Conservation (phyloP, 2,797 vertebrate species). For the Sebastiscus albofasciatus region DNA sequence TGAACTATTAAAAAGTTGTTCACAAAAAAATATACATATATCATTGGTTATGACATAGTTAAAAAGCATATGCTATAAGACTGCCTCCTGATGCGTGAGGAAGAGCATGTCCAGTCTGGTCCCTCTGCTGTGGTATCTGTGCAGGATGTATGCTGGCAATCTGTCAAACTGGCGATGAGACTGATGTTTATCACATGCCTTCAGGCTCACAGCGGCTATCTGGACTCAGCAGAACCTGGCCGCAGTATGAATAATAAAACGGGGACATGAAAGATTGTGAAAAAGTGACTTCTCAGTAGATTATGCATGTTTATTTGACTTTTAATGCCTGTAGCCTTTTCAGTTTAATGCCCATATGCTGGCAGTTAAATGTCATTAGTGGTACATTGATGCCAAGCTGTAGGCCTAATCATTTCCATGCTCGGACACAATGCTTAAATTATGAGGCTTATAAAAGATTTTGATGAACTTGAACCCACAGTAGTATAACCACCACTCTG, state of each 20-base stretch:
- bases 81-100: slow-evolving; percentile 23
- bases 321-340: slow-evolving; percentile 11
- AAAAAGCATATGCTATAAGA: neutral
- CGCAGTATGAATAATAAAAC: slow-evolving; percentile 10
- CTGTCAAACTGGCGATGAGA: slow-evolving; percentile 38
- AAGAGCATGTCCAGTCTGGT: slow-evolving; percentile 44
- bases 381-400: slow-evolving; percentile 10
- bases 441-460: slow-evolving; percentile 23
- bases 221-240: slow-evolving; percentile 23
- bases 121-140: slow-evolving; percentile 25
- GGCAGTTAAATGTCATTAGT: slow-evolving; percentile 30
- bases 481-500: neutral
- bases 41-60: neutral
- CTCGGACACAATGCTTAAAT: slow-evolving; percentile 4
- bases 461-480: slow-evolving; percentile 27
- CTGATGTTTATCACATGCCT: slow-evolving; percentile 45
- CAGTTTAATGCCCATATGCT: slow-evolving; percentile 4
- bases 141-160: slow-evolving; percentile 27
- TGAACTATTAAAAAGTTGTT: too few species aligned
- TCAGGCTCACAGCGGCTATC: neutral
- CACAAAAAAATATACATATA: too few species aligned
- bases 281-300: slow-evolving; percentile 7
- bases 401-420: slow-evolving; percentile 28
- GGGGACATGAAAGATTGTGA: neutral
- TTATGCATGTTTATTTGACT: slow-evolving; percentile 25